These are phyloP conservation scores for Stenurella melanura DNA, from an alignment of 2,888 invertebrate genomes.

Conservation along the genomic window DNA sequence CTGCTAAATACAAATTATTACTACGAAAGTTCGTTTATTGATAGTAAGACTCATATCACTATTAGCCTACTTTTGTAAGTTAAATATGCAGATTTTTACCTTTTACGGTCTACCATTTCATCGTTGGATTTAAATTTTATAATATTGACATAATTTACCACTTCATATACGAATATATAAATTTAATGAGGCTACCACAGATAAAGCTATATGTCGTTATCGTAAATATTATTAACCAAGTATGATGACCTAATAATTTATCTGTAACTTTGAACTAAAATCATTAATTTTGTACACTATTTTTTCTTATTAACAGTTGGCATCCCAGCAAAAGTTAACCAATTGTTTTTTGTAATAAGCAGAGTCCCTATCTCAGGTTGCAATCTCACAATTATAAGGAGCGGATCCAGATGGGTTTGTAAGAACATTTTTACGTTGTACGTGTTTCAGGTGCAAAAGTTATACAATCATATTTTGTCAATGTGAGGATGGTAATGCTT, in stretches of 20 bases:
- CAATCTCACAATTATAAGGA: too few species aligned
- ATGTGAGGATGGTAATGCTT: too few species aligned
- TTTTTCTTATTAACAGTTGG: background rate
- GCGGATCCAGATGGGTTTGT: too few species aligned
- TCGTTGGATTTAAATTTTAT: background rate
- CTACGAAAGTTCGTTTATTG: background rate
- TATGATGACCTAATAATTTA: slow-evolving; percentile 35
- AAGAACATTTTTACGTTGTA: too few species aligned
- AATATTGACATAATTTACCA: background rate
- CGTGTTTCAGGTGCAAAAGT: too few species aligned
- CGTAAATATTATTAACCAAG: slow-evolving; percentile 29
- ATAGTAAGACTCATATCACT: background rate
- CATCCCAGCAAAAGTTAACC: too few species aligned
- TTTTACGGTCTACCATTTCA: background rate
- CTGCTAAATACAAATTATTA: background rate
- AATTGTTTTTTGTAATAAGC: too few species aligned
- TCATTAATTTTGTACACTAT: background rate
- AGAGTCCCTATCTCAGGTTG: too few species aligned
- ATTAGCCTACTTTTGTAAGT: background rate
- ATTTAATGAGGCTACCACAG: slow-evolving; percentile 12
- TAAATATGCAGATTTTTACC: background rate
- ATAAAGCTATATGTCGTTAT: slow-evolving; percentile 10
- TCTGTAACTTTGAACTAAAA: slow-evolving; percentile 19
- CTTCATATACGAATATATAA: background rate
- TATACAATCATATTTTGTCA: too few species aligned